phyloP scores from a whole-genome alignment of 2,888 invertebrate species.

The Meliscaeva auricollis region DNA sequence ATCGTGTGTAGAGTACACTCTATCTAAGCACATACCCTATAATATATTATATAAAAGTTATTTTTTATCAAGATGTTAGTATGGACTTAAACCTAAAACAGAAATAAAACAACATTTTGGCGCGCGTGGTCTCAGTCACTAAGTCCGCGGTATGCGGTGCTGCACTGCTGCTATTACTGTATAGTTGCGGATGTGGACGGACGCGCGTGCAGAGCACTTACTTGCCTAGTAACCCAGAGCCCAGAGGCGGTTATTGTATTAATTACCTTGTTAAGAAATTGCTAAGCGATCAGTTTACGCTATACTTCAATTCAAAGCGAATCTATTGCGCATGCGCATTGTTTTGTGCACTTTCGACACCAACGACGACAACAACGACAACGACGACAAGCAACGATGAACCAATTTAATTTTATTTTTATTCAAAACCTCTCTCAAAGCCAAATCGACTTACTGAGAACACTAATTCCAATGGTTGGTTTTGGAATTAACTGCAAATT shows the following conservation, averaged over 20 bases:
- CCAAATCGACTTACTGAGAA: no score
- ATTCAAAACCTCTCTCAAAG: slow-evolving; percentile 30
- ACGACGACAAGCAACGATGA: no score
- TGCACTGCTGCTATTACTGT: slow-evolving; percentile 4
- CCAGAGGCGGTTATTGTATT: slow-evolving; percentile 66
- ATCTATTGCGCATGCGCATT: slow-evolving; percentile 60
- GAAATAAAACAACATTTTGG: slow-evolving; percentile 30
- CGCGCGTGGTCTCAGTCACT: slow-evolving; percentile 57
- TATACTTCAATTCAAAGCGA: background rate
- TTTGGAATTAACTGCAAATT: slow-evolving; percentile 13
- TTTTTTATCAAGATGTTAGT: slow-evolving; percentile 49
- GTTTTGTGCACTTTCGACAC: slow-evolving; percentile 54
- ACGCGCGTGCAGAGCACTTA: slow-evolving; percentile 43
- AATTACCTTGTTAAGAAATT: slow-evolving; percentile 75
- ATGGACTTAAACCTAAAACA: slow-evolving; percentile 24
- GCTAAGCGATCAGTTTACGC: slow-evolving; percentile 64
- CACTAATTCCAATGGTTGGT: background rate
- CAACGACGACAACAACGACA: no score
- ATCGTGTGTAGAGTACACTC: slow-evolving; percentile 55
- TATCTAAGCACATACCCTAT: slow-evolving; percentile 59
- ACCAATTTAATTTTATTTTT: slow-evolving; percentile 49
- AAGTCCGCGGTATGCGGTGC: slow-evolving; percentile 61
- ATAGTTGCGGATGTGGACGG: slow-evolving; percentile 68
- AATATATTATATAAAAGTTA: slow-evolving; percentile 53
- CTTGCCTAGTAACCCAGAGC: slow-evolving; percentile 60